phyloP scores from a whole-genome alignment of 2,113 vertebrate species.

The Tetrax tetrax region DNA sequence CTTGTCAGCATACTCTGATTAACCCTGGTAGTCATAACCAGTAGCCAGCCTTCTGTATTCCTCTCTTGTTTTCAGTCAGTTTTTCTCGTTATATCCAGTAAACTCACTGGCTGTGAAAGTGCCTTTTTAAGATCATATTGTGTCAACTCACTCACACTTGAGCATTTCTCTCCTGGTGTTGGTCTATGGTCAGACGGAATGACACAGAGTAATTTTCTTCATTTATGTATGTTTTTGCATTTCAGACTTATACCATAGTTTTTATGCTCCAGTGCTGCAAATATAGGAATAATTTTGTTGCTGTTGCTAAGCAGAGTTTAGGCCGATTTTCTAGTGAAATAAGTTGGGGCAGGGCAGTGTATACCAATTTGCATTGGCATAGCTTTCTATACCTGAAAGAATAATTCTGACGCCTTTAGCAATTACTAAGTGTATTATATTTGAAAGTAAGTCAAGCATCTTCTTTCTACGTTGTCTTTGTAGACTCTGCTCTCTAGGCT shows the following conservation, averaged over 20 bases:
- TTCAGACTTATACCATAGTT: not conserved
- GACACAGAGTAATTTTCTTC: not conserved
- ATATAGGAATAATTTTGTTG: not conserved
- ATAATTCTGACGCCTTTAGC: not conserved
- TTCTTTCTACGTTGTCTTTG: not conserved
- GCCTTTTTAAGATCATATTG: not conserved
- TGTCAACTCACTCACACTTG: not conserved
- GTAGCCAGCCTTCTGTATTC: not conserved
- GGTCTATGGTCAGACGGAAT: not conserved
- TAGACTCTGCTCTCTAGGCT: not conserved
- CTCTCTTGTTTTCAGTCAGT: not conserved
- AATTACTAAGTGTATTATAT: not conserved
- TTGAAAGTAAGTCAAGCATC: not conserved
- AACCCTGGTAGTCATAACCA: not conserved
- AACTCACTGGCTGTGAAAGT: not conserved
- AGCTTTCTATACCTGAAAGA: not conserved
- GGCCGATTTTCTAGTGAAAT: not conserved
- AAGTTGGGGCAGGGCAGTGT: not conserved
- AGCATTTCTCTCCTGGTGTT: not conserved
- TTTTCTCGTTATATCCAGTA: not conserved
- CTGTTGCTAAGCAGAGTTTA: not conserved
- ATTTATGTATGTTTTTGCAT: not conserved
- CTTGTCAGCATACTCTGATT: not conserved
- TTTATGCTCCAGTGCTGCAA: not conserved
- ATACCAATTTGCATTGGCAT: not conserved